A percentile compares a stretch with the other conserved stretches of the same genome.
phyloP scores from a whole-genome alignment of 2,113 vertebrate species.

The Stictonetta naevosa region DNA sequence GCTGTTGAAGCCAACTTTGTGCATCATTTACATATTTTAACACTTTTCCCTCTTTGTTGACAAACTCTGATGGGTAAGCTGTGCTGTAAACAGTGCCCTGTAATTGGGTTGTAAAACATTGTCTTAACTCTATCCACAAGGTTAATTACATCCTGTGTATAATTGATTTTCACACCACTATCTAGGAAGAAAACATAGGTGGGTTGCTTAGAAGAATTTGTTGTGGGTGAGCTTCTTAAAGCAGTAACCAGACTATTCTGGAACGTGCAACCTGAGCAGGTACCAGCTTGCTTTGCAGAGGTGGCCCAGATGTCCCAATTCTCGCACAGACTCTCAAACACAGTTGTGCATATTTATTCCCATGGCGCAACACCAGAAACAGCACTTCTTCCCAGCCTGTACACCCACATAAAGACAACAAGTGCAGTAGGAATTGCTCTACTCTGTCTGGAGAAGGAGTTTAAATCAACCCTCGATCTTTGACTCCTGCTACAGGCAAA shows the following conservation, averaged over 20 bases:
- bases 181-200: slow-evolving; percentile 31
- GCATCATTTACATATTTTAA: slow-evolving; percentile 48
- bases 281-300: background rate
- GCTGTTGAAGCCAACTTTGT: slow-evolving; percentile 23
- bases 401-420: background rate
- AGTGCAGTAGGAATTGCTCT: background rate
- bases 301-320: background rate
- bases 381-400: background rate
- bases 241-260: background rate
- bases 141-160: slow-evolving; percentile 62
- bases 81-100: slow-evolving; percentile 36
- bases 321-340: background rate
- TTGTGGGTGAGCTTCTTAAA: background rate
- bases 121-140: slow-evolving; percentile 38
- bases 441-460: background rate
- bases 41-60: slow-evolving; percentile 50
- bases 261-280: background rate
- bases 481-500: slow-evolving; percentile 37
- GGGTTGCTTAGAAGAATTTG: background rate
- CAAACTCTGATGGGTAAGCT: slow-evolving; percentile 47
- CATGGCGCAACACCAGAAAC: background rate
- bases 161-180: slow-evolving; percentile 58
- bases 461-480: slow-evolving; percentile 43
- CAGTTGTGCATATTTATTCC: background rate
- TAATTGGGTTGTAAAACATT: slow-evolving; percentile 61